Base-by-base conservation (phyloP, 1,140 invertebrate genomes). In the Psix sp. region DNA sequence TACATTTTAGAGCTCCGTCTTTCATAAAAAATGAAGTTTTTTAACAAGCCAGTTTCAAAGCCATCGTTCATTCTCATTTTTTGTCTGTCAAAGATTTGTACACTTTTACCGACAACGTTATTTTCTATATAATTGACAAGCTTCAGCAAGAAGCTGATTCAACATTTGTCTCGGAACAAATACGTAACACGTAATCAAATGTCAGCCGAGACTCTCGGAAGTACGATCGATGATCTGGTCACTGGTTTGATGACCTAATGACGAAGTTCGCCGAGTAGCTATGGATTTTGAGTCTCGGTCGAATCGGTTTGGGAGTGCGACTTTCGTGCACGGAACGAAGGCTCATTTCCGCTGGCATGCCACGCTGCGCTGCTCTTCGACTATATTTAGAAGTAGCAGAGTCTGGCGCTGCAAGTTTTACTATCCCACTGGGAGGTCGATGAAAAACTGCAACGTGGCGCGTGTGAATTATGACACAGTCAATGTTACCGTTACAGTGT, bases 391-490 rank as follows among this genome's bases (percentile, higher is more conserved):
- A 49, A 31, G 49, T 31, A 46, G 62, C 48, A 42, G 52, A 49
- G 52, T 59, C 46, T 68, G 42, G 59, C 38, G 35, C 49, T 59
- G 48, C 56, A 67, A 73, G 42, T 66, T 77, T 77, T 77, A 77
- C 74, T 67, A 71, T 62, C 71, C 71, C 75, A 45, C 43, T 35
- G 74, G 70, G 74, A 74, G 65, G 56, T 33, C 43, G 38, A 59
- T 51, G 70, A 77, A 77, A 77, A 70, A 71, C 33, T 73, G 40
- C 48, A 59, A 33, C 31, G 54, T 45, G 29, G 42, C 52, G 42
- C 56, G 56, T 52, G 66, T 71, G 75, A 77, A 77, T 77, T 68
- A 67, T 71, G 59, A 60, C 74, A 67, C 63, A 65, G 45, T 21
- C 56, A 57, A n/a, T 59, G 43, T 35, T 45, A 45, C 38, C 40